These are phyloP conservation scores for Protomyctophum bolini DNA, from an alignment of 2,113 vertebrate species.

Conservation along the genomic window DNA sequence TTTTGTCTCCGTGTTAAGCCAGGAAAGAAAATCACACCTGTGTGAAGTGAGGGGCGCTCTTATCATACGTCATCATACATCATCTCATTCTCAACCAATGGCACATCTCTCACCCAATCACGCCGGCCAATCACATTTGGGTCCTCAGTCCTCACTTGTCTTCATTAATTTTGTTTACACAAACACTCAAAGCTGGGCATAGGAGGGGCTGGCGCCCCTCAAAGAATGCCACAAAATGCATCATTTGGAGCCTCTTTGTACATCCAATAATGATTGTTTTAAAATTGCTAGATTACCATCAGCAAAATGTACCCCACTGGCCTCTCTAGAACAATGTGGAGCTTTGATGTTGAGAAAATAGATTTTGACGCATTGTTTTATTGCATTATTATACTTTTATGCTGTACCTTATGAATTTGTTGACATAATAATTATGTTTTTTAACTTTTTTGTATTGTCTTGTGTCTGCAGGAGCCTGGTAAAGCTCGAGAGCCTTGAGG, in stretches of 20 bases:
- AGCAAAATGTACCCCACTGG: conserved; percentile 36
- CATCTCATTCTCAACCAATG: too few relatives aligned
- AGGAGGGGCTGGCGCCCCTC: neutral
- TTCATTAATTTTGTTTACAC: too few relatives aligned
- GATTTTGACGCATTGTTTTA: neutral
- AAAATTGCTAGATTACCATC: conserved; percentile 39
- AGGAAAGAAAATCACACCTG: too few relatives aligned
- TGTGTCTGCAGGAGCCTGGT: conserved; percentile 84
- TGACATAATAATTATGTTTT: neutral
- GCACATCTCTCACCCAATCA: too few relatives aligned
- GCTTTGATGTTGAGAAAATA: too few relatives aligned
- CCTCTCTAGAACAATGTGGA: neutral
- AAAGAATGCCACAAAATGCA: neutral
- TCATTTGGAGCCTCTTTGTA: neutral
- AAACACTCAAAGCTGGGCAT: too few relatives aligned
- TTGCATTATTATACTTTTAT: neutral
- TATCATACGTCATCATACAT: too few relatives aligned
- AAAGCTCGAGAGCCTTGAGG: conserved; percentile 97
- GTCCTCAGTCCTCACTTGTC: too few relatives aligned
- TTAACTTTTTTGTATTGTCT: neutral
- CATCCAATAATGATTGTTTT: conserved; percentile 39
- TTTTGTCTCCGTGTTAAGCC: too few relatives aligned
- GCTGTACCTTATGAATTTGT: neutral
- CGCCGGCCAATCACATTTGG: too few relatives aligned
- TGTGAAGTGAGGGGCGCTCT: too few relatives aligned